phyloP scores from a whole-genome alignment of 2,888 invertebrate species.

The Platycheirus rosarum region DNA sequence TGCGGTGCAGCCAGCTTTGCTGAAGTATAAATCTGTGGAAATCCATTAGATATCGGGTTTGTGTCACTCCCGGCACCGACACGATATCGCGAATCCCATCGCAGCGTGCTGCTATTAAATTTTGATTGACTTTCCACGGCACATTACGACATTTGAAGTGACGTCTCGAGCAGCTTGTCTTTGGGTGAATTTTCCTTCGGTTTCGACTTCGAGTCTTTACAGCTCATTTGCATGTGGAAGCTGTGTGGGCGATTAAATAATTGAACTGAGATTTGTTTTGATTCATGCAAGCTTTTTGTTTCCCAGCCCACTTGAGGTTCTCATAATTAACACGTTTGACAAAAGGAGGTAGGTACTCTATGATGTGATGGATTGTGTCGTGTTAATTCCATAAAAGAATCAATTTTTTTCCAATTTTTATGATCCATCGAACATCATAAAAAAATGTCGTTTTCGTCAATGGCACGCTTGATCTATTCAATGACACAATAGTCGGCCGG shows the following conservation, averaged over 20 bases:
- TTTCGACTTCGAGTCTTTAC: neutral
- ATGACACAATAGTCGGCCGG: neutral
- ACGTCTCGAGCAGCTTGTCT: neutral
- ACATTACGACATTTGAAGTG: constrained; percentile 46
- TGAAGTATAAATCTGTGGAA: constrained; percentile 16
- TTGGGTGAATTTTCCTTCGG: constrained; percentile 7
- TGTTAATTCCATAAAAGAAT: neutral
- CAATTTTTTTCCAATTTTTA: neutral
- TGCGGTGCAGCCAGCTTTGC: constrained; percentile 3
- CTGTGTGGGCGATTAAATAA: constrained; percentile 60
- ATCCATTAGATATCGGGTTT: constrained; percentile 60
- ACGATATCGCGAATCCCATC: constrained; percentile 51
- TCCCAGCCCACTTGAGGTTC: constrained; percentile 42
- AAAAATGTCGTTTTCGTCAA: too few species aligned
- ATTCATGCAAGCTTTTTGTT: constrained; percentile 24
- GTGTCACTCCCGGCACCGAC: constrained; percentile 35
- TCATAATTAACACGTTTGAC: constrained; percentile 46
- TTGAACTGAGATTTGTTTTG: constrained; percentile 48
- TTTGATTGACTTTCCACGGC: constrained; percentile 67
- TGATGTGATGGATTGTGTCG: constrained; percentile 13
- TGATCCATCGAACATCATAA: constrained; percentile 35
- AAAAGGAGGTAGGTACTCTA: neutral
- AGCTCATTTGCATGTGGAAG: constrained; percentile 55
- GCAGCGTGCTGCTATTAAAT: constrained; percentile 32
- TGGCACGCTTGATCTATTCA: constrained; percentile 30